Evolutionary conservation across 2,113 vertebrate genomes (phyloP).

Genomic region (Urocitellus parryii): DNA sequence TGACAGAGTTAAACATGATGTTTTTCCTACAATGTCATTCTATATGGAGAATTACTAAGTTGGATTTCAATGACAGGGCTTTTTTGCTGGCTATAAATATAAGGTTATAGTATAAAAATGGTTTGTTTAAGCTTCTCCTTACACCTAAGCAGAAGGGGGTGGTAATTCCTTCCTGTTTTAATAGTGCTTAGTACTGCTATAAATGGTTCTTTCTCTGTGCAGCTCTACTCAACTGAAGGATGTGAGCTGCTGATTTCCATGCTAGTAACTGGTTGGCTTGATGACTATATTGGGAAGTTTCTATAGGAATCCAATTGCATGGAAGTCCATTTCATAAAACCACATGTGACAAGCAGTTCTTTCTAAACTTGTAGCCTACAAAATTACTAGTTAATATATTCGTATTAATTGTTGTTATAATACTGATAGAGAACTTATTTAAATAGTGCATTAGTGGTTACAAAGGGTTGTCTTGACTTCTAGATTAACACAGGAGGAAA

Average conservation of each 20-base stretch:
- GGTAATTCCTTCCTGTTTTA: constrained; percentile 46
- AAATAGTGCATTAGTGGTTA: neutral
- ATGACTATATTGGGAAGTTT: neutral
- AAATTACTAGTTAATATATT: constrained; percentile 28
- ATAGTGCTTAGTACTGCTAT: constrained; percentile 27
- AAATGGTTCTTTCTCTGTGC: constrained; percentile 20
- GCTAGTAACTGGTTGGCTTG: neutral
- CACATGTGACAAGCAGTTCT: neutral
- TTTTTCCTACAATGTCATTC: constrained; percentile 66
- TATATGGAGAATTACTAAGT: constrained; percentile 73
- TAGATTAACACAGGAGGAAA: neutral
- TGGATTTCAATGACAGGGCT: constrained; percentile 56
- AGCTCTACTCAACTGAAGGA: neutral
- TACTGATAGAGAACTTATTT: neutral
- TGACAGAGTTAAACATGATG: constrained; percentile 67
- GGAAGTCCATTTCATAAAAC: neutral
- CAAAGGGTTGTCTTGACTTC: constrained; percentile 25
- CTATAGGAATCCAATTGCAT: neutral
- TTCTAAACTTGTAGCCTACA: neutral
- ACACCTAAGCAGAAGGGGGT: constrained; percentile 48
- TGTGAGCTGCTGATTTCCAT: constrained; percentile 27
- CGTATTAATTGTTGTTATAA: neutral
- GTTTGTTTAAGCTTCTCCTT: constrained; percentile 70
- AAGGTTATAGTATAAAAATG: constrained; percentile 54
- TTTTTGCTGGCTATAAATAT: constrained; percentile 56